Evolutionary conservation across 2,888 invertebrate genomes (phyloP).

Genomic region (Lasioglossum oenotherae): DNA sequence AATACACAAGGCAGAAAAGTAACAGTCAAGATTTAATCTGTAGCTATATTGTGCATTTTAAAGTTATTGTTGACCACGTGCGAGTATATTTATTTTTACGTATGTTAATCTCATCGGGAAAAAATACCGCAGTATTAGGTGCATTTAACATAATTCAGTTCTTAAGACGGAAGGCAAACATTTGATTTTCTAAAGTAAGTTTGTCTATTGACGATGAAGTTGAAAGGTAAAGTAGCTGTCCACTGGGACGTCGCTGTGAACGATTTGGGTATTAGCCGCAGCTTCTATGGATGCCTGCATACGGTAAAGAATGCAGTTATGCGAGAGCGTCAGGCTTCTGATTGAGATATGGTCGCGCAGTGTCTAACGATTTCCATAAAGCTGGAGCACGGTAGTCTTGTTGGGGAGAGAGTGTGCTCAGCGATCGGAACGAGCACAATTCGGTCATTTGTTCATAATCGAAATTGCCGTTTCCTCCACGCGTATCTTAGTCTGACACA

Average conservation of each 20-base stretch:
- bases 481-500: slow-evolving; percentile 52
- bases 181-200: not conserved
- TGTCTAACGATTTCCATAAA: slow-evolving; percentile 16
- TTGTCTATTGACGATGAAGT: not conserved
- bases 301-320: not conserved
- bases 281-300: not conserved
- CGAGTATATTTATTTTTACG: too few relatives aligned
- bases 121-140: too few relatives aligned
- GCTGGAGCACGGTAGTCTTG: slow-evolving; percentile 2
- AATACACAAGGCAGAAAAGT: too few relatives aligned
- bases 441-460: slow-evolving; percentile 75
- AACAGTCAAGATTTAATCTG: too few relatives aligned
- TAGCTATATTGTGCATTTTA: too few relatives aligned
- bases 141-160: not conserved
- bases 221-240: not conserved
- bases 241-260: not conserved
- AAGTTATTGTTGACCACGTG: too few relatives aligned
- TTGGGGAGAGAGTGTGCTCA: slow-evolving; percentile 74
- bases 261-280: not conserved
- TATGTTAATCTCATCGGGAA: too few relatives aligned
- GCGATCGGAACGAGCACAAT: slow-evolving; percentile 73
- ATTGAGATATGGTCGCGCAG: not conserved
- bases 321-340: not conserved
- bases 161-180: not conserved
- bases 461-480: slow-evolving; percentile 73